Evolutionary conservation across 1,140 invertebrate species (phyloP).

Genomic region (Aradophagus sp.): DNA sequence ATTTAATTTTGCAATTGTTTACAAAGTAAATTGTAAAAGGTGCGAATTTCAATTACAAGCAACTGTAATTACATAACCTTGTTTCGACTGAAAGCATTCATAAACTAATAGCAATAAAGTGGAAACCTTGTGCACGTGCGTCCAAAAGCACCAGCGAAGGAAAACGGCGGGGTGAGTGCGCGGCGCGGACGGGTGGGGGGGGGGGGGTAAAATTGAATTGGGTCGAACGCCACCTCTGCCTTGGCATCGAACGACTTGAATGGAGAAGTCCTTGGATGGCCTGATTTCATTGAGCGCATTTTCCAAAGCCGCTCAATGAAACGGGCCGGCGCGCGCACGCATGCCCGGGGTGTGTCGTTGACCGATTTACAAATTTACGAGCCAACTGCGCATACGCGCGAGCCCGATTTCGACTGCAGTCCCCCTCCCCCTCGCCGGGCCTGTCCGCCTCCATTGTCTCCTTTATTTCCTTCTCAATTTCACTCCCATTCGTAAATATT

Average conservation of each 20-base stretch:
- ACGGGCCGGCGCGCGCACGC: conserved; percentile 41
- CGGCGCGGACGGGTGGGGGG: background rate
- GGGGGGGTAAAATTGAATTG: conserved; percentile 55
- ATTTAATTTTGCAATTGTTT: too few species aligned
- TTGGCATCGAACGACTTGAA: too few species aligned
- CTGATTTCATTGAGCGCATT: conserved; percentile 64
- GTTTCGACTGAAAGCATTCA: too few species aligned
- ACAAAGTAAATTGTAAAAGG: too few species aligned
- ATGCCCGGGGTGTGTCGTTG: conserved; percentile 53
- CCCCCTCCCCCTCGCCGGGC: conserved; percentile 10
- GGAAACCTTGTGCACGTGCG: too few species aligned
- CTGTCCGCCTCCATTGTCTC: conserved; percentile 7
- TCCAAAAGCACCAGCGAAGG: too few species aligned
- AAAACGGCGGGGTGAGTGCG: too few species aligned
- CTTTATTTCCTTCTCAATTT: conserved; percentile 12
- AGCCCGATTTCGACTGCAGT: conserved; percentile 36
- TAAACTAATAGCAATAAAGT: too few species aligned
- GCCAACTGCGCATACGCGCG: conserved; percentile 51
- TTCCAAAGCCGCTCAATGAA: conserved; percentile 62
- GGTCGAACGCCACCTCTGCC: conserved; percentile 18
- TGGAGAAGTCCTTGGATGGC: conserved; percentile 60
- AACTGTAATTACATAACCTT: too few species aligned
- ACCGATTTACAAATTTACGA: conserved; percentile 58
- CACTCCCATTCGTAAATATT: background rate
- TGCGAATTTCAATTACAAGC: too few species aligned